Base-by-base conservation (phyloP, 2,113 vertebrate genomes). In the Turdus rufiventris region DNA sequence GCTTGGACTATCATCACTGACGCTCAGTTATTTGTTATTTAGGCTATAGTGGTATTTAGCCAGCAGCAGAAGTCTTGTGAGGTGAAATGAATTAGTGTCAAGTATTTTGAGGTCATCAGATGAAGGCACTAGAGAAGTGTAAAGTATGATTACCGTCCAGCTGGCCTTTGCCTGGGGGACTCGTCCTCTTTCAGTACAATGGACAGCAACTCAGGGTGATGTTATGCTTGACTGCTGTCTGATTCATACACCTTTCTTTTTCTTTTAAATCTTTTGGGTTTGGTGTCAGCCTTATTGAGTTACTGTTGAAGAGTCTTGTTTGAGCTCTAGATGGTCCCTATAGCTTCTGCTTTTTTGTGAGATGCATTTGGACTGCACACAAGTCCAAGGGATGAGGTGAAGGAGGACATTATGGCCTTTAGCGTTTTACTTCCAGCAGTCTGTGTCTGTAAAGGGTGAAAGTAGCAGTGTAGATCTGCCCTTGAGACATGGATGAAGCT, bases 341-440 rank as follows among this genome's bases (percentile, higher is more conserved):
- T 6, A 57, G 51, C 23, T 76, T 76, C 38, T 79, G 70, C n/a
- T 34, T 11, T 76, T 94, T 40, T 79, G 16, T 60, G 62, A 89
- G 31, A 42, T 63, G n/a, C 50, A 8, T 87, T 81, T 92, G 83
- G 31, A 34, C 56, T 88, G 63, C 43, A 31, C n/a, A 13, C 0
- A 0, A 83, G 51, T 60, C 10, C 28, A 67, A 26, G 58, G 29
- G 66, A 67, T 53, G 34, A 91, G 57, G 83, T 77, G 45, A 88
- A 83, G 26, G 18, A 86, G 71, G 60, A 63, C 29, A 66, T 6
- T 31, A 25, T 60, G 26, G 43, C 80, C 80, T 88, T 94, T 47
- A 91, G 77, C 48, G 40, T 91, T 94, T 93, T 87, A 24, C 74
- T 85, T 92, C 48, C 34, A 61, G 92, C 78, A 88, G 21, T 71